phyloP scores from a whole-genome alignment of 92 coral and sea anemone genomes.

The Chrysogorgia sp. region DNA sequence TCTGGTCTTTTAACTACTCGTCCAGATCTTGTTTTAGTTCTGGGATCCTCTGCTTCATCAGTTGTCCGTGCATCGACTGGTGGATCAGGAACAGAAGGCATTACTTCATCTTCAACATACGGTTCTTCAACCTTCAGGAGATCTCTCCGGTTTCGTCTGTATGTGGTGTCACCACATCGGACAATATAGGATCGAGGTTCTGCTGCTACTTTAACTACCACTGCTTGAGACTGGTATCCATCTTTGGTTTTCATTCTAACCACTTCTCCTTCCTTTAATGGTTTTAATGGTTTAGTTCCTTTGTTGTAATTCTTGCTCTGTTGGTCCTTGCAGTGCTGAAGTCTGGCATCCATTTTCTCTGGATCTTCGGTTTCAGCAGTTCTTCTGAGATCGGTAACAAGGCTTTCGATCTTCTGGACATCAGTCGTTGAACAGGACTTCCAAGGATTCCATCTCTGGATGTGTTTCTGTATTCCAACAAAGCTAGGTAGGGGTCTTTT shows the following conservation, averaged over 20 bases:
- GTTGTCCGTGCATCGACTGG: conserved; percentile 17
- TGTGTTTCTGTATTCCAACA: not conserved
- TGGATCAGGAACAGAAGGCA: too few relatives aligned
- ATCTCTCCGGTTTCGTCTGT: conserved; percentile 17
- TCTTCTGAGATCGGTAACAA: conserved; percentile 5
- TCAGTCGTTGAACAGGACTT: conserved; percentile 16
- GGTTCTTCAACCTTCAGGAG: too few relatives aligned
- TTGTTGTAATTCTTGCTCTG: too few relatives aligned
- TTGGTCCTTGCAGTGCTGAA: too few relatives aligned
- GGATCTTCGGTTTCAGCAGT: not conserved
- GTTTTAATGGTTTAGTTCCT: not conserved
- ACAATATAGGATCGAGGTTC: too few relatives aligned
- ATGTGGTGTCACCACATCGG: not conserved
- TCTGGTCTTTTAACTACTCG: conserved; percentile 2
- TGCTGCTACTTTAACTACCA: not conserved
- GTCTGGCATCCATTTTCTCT: too few relatives aligned
- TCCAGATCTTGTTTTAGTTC: conserved; percentile 3
- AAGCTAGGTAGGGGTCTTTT: not conserved
- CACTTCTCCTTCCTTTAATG: conserved; percentile 4
- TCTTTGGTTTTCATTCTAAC: not conserved
- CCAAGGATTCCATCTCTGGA: conserved; percentile 9
- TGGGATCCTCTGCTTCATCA: conserved; percentile 5
- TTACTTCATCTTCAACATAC: too few relatives aligned
- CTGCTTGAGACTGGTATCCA: conserved; percentile 13
- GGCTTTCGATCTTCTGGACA: conserved; percentile 15